Percentiles rank a stretch among this genome's conserved stretches.
Evolutionary conservation across 23 tunicate species (phyloP).

Genomic region (Diplosoma virens): DNA sequence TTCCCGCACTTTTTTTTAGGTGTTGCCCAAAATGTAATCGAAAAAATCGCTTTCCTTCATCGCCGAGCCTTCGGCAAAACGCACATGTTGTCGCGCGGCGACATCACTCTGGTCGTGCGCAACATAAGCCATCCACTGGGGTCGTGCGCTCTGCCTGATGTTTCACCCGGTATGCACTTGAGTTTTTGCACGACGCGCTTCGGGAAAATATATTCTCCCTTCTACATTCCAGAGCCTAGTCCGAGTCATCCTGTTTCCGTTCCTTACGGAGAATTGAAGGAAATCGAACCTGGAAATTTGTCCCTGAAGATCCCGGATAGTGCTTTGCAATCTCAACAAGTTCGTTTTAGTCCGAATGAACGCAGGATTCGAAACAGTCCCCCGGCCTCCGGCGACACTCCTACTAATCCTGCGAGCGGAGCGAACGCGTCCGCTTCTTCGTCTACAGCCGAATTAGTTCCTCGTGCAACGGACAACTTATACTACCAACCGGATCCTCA

Average conservation of each 20-base stretch:
- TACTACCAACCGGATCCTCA: conserved; percentile 30
- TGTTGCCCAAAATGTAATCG: conserved; percentile 77
- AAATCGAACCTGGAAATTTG: conserved; percentile 17
- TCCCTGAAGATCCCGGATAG: conserved; percentile 50
- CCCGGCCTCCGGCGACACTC: conserved; percentile 75
- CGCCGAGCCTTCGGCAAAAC: conserved; percentile 41
- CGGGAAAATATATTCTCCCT: not conserved
- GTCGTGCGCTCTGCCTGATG: conserved; percentile 39
- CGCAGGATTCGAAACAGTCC: not conserved
- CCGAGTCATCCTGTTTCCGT: conserved; percentile 59
- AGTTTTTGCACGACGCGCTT: not conserved
- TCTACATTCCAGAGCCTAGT: conserved; percentile 1
- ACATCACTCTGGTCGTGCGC: conserved; percentile 85
- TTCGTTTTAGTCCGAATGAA: not conserved
- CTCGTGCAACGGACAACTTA: not conserved
- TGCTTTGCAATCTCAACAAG: not conserved
- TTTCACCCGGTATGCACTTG: conserved; percentile 35
- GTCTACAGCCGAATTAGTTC: not conserved
- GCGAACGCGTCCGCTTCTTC: not conserved
- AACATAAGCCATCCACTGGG: conserved; percentile 70
- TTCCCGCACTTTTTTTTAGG: conserved; percentile 49
- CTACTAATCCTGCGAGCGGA: conserved; percentile 40
- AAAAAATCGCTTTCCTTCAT: conserved; percentile 70
- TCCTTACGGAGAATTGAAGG: conserved; percentile 27
- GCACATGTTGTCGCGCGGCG: conserved; percentile 58